Evolutionary conservation across 2,888 invertebrate genomes (phyloP).

Genomic region (Endomychus coccineus): DNA sequence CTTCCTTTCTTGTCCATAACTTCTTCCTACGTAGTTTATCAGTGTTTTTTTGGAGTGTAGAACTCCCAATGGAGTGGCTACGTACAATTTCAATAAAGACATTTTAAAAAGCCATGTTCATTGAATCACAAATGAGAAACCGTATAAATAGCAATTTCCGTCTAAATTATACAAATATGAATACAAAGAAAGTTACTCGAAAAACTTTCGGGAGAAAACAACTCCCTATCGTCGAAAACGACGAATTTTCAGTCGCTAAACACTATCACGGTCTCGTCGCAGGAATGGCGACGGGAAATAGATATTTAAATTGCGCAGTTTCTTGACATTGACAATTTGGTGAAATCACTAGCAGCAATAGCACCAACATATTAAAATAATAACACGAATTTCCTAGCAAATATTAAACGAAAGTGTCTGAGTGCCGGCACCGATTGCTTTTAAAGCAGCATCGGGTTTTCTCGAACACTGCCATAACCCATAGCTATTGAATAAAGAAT

Average conservation of each 20-base stretch:
- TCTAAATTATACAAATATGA: conserved; percentile 8
- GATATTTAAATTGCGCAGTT: conserved; percentile 4
- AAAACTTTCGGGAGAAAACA: conserved; percentile 50
- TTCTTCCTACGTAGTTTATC: conserved; percentile 32
- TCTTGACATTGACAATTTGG: too few species aligned
- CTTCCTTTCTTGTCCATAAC: conserved; percentile 73
- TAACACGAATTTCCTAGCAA: too few species aligned
- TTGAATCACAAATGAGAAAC: conserved; percentile 52
- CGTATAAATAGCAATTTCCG: conserved; percentile 29
- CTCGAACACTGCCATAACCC: too few species aligned
- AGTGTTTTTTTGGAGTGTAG: conserved; percentile 47
- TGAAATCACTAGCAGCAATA: too few species aligned
- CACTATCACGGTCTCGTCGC: conserved; percentile 54
- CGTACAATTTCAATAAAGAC: conserved; percentile 62
- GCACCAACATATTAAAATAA: too few species aligned
- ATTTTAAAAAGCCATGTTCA: conserved; percentile 79
- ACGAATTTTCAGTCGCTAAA: conserved; percentile 49
- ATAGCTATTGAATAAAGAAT: too few species aligned
- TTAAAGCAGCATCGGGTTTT: too few species aligned
- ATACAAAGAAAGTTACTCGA: conserved; percentile 21
- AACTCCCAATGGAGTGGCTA: conserved; percentile 68
- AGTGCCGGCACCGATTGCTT: too few species aligned
- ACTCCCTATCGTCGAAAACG: conserved; percentile 63
- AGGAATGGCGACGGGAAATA: conserved; percentile 61
- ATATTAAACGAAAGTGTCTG: too few species aligned